These are phyloP conservation scores for Aplocera efformata DNA, from an alignment of 2,888 invertebrate genomes.

Conservation along the genomic window DNA sequence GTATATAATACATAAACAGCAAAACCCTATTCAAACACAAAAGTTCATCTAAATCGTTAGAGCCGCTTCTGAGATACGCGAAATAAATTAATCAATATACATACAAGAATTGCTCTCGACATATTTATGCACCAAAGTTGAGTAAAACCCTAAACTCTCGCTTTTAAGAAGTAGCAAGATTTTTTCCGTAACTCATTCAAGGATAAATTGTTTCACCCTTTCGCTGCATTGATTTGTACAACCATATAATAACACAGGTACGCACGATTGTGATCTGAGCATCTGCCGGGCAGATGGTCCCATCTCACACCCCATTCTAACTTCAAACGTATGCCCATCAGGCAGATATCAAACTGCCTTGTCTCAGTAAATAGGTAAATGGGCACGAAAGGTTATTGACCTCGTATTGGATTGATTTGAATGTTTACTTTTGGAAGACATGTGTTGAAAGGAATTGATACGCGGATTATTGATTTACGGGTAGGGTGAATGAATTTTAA, in stretches of 20 bases:
- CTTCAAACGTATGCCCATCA: too few species aligned
- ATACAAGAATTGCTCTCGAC: too few species aligned
- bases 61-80: too few species aligned
- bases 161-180: conserved; percentile 15
- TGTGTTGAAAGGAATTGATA: conserved; percentile 34
- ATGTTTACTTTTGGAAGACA: conserved; percentile 39
- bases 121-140: too few species aligned
- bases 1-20: too few species aligned
- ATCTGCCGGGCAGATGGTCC: conserved; percentile 73
- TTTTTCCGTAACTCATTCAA: conserved; percentile 5
- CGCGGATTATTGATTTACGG: conserved; percentile 1
- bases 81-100: too few species aligned
- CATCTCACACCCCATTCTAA: conserved; percentile 6
- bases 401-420: conserved; percentile 28
- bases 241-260: conserved; percentile 61
- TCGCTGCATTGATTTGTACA: conserved; percentile 49
- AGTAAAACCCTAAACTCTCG: conserved; percentile 15
- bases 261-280: conserved; percentile 54
- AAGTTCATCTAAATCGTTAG: too few species aligned
- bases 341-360: too few species aligned
- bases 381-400: conserved; percentile 31
- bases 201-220: conserved; percentile 46
- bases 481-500: conserved; percentile 3
- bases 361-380: conserved; percentile 9
- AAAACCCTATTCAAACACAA: too few species aligned